Conservation (phyloP, 2,113 vertebrate genomes). For the Gila orcuttii region DNA sequence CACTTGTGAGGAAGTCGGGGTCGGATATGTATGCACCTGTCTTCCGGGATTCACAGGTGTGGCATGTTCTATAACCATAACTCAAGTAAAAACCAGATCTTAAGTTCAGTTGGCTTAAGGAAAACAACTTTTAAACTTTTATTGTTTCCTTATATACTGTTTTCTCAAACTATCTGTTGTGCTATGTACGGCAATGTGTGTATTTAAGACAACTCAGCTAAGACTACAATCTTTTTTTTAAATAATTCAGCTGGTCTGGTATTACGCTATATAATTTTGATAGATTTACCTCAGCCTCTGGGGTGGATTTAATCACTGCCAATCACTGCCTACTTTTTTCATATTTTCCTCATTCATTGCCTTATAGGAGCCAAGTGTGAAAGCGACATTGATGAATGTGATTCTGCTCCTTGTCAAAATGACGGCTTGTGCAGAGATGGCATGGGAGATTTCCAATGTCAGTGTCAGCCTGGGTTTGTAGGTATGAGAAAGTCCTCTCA, state of each 20-base stretch:
- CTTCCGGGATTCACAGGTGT: slow-evolving; percentile 79
- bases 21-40: slow-evolving; percentile 90
- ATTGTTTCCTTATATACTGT: neutral
- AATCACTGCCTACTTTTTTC: neutral
- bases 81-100: neutral
- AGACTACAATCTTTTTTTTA: neutral
- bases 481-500: slow-evolving; percentile 73
- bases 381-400: slow-evolving; percentile 90
- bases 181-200: neutral
- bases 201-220: neutral
- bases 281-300: neutral
- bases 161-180: neutral
- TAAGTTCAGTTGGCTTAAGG: neutral
- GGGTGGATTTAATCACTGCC: neutral
- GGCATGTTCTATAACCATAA: neutral
- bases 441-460: slow-evolving; percentile 85
- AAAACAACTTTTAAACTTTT: neutral
- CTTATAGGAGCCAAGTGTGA: slow-evolving; percentile 93
- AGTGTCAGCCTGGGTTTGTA: slow-evolving; percentile 87
- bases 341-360: slow-evolving; percentile 31
- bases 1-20: slow-evolving; percentile 92
- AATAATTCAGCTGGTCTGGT: slow-evolving; percentile 16
- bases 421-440: slow-evolving; percentile 86
- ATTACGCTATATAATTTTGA: neutral
- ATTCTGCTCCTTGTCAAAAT: slow-evolving; percentile 87